Base-by-base conservation (phyloP, 2,797 vertebrate genomes). In the Lindbergichthys nudifrons region DNA sequence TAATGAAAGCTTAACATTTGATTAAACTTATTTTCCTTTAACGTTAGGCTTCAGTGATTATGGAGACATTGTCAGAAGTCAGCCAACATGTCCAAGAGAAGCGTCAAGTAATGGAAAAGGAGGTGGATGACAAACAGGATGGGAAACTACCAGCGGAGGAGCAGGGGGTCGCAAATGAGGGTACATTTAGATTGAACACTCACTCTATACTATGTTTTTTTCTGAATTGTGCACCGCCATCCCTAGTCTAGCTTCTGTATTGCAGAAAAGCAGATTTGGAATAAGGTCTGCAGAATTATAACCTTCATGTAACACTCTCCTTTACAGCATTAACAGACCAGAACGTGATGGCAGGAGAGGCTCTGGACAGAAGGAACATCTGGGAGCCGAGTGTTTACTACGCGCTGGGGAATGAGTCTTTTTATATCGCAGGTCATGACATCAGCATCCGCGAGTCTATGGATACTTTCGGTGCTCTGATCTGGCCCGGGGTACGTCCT, bases 381-480 rank as follows among this genome's bases (percentile, higher is more conserved):
- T 96, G 96, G 94, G 90, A 95, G 78, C 96, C 95, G 1, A 94
- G 91, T 51, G 72, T 94, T 54, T 96, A 94, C 5, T 91, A 89
- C 73, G 84, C 94, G 5, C 94, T 95, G 30, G 94, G 94, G 11
- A 96, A 94, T 64, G 97, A 98, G 84, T 91, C 89, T 8, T 97
- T 97, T 36, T 60, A 16, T 0, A 97, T 97, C 0, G 95, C 51
- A 10, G 96, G 97, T 62, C 93, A 96, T 52, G 92, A 95, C 78
- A 97, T 99, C 10, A 85, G 90, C 87, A 96, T 99, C 80, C 95
- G 95, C 3, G 97, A 98, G 81, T 97, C 97, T 0, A 93, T 96
- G 50, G 97, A 99, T 67, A 93, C 92, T 16, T 97, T 92, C 0
- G 98, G 96, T 36, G 96, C 96, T 0, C 92, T 97, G 84, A 95